Conservation (phyloP, 1,140 invertebrate species). For the Thaumatotibia leucotreta region DNA sequence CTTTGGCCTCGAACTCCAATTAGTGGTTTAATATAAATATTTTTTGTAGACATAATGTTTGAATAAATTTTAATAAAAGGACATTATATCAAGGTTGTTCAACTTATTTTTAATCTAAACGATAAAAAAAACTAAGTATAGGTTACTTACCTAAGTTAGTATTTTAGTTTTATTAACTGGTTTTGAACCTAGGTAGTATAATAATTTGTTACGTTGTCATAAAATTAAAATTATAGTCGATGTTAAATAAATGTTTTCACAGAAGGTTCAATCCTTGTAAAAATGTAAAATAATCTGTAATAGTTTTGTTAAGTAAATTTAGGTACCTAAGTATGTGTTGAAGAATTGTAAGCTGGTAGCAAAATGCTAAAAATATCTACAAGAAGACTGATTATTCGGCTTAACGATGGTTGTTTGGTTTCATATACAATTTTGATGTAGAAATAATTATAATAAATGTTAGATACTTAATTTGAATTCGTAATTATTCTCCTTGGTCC, state of each 20-base stretch:
- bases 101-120: no score
- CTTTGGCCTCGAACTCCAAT: no score
- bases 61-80: no score
- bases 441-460: slow-evolving; percentile 55
- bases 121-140: no score
- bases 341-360: slow-evolving; percentile 15
- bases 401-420: slow-evolving; percentile 50
- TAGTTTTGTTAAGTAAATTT: slow-evolving; percentile 1
- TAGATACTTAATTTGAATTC: slow-evolving; percentile 37
- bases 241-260: not conserved
- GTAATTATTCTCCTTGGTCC: slow-evolving; percentile 4
- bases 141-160: no score
- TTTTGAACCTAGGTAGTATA: not conserved
- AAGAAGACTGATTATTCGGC: slow-evolving; percentile 67
- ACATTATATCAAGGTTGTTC: no score
- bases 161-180: no score
- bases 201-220: not conserved
- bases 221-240: not conserved
- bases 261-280: not conserved
- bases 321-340: not conserved
- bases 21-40: no score
- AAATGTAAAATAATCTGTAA: slow-evolving; percentile 2
- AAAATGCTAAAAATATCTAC: slow-evolving; percentile 51
- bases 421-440: slow-evolving; percentile 49
- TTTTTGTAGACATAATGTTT: no score